These are phyloP conservation scores for Cynaeus angustus DNA, from an alignment of 2,888 invertebrate genomes.

Conservation along the genomic window DNA sequence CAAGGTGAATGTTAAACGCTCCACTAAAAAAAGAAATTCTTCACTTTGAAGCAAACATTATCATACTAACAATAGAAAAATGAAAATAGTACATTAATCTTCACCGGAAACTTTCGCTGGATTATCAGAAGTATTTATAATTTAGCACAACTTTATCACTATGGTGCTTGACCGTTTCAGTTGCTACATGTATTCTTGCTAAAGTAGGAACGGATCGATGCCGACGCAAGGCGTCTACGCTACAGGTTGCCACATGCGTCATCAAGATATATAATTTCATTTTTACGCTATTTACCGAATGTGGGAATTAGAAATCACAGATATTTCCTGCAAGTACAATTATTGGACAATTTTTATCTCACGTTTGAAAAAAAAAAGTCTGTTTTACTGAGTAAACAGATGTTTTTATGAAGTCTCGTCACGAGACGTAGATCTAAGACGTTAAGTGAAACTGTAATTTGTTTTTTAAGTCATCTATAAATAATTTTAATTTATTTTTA, in stretches of 20 bases:
- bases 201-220: constrained; percentile 45
- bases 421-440: neutral
- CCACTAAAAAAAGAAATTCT: constrained; percentile 41
- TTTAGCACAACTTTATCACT: constrained; percentile 6
- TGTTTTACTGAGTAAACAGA: constrained; percentile 1
- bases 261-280: constrained; percentile 25
- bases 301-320: neutral
- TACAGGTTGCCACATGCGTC: constrained; percentile 53
- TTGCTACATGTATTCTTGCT: constrained; percentile 36
- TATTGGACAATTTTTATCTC: no score
- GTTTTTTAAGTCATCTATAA: constrained; percentile 1
- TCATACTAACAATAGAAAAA: constrained; percentile 18
- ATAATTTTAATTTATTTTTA: constrained; percentile 6
- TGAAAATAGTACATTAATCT: constrained; percentile 11
- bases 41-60: constrained; percentile 13
- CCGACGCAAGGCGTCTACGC: constrained; percentile 49
- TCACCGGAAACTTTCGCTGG: constrained; percentile 15
- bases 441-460: constrained; percentile 1
- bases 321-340: neutral
- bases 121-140: constrained; percentile 13
- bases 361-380: neutral
- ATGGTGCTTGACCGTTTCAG: neutral
- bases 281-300: constrained; percentile 1
- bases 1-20: constrained; percentile 42
- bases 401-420: neutral